phyloP scores from a whole-genome alignment of 2,888 invertebrate species.

The Thysanoteuthis rhombus region DNA sequence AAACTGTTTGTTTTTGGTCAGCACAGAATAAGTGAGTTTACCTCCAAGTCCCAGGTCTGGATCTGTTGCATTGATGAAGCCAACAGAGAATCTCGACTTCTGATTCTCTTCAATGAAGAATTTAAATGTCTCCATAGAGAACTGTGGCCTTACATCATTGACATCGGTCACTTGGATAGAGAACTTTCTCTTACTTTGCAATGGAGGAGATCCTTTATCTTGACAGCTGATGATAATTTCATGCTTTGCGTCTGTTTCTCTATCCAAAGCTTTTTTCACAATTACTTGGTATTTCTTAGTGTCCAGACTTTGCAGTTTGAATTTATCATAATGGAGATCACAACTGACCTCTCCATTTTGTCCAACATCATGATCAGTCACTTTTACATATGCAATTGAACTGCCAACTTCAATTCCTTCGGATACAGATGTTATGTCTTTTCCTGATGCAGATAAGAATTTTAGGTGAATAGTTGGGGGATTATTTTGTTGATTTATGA shows the following conservation, averaged over 20 bases:
- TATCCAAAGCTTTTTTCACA: neutral
- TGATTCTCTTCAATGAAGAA: constrained; percentile 12
- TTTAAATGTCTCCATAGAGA: neutral
- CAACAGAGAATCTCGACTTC: neutral
- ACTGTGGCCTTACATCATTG: neutral
- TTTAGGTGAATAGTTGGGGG: neutral
- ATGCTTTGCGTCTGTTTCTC: constrained; percentile 12
- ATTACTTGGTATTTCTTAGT: neutral
- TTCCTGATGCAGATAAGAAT: neutral
- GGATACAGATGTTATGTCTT: neutral
- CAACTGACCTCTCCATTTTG: neutral
- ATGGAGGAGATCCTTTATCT: neutral
- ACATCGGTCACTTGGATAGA: neutral
- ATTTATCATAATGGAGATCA: neutral
- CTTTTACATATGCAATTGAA: neutral
- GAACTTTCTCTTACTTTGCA: neutral
- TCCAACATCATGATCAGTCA: neutral
- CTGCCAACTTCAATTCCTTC: neutral
- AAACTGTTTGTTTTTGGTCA: neutral
- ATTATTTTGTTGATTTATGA: constrained; percentile 35
- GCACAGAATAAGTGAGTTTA: neutral
- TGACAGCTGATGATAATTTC: constrained; percentile 12
- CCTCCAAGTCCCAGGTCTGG: constrained; percentile 12
- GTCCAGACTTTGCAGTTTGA: neutral
- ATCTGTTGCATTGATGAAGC: neutral